A percentile compares a stretch with the other conserved stretches of the same genome.
phyloP scores from a whole-genome alignment of 2,888 invertebrate species.

The Parnassius apollo region DNA sequence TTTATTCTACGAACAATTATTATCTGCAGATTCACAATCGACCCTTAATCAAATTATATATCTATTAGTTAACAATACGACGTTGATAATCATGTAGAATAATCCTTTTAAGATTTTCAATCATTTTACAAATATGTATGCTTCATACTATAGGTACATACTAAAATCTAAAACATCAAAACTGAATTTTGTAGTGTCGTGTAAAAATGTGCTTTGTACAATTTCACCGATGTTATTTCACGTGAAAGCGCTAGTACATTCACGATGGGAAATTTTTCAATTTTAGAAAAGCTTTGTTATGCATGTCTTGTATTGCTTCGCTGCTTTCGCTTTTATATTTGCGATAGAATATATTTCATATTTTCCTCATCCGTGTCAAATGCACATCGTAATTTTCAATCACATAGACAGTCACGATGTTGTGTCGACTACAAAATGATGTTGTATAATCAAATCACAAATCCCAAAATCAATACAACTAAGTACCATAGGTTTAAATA shows the following conservation, averaged over 20 bases:
- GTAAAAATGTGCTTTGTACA: background rate
- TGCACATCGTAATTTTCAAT: constrained; percentile 1
- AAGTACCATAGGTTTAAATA: no score
- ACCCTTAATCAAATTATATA: no score
- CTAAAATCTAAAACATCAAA: background rate
- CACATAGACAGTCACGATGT: background rate
- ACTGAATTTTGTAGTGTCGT: background rate
- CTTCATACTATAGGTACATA: background rate
- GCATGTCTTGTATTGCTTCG: constrained; percentile 7
- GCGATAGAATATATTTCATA: background rate
- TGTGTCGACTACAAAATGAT: background rate
- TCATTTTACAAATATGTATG: no score
- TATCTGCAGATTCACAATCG: no score
- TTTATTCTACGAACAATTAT: no score
- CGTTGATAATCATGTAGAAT: no score
- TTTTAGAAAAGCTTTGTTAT: constrained; percentile 11
- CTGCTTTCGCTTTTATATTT: constrained; percentile 8
- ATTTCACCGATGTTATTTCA: background rate
- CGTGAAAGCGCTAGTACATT: background rate
- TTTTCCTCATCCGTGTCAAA: constrained; percentile 2
- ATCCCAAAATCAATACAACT: no score
- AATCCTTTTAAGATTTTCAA: no score
- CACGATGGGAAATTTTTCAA: constrained; percentile 6
- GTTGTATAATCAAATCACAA: no score
- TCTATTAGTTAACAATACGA: no score